Evolutionary conservation across 1,140 invertebrate species (phyloP), one percentile per base, ranked within the genome.

Genomic region (Caenorhabditis latens): DNA sequence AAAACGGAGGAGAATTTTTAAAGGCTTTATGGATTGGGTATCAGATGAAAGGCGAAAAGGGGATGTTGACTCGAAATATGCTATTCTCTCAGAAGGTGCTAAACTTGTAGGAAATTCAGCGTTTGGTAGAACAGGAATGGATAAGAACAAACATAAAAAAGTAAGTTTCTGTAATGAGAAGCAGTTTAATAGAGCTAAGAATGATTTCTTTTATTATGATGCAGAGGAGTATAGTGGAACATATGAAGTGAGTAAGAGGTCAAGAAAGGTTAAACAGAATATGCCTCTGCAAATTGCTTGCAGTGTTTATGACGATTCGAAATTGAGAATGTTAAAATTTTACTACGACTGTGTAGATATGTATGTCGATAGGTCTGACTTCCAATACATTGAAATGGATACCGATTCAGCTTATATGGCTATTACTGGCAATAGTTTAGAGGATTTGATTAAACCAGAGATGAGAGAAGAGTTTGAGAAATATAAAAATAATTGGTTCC

Each of bases 81-180:
- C 58, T 19, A 61, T 61, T 8, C 13, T 61, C 21, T 61, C 58
- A n/a, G 58, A 61, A 61, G 2, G 58, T n/a, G 58, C 58, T 61
- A 61, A 61, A 61, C 21, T 61, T n/a, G 58, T 61, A 0, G 58
- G 58, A 61, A 61, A 61, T 7, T 61, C 58, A n/a, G 58, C 58
- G n/a, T 61, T 61, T 61, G 58, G 58, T n/a, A 24, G 16, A 24
- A 61, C 58, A 1, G 58, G 58, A 4, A 61, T 61, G 58, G 58
- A 61, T 61, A 61, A 61, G n/a, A 61, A 61, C 21, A 61, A 61
- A 61, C 58, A 61, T 61, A 61, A 61, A 61, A 61, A 61, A 24
- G 58, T 61, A 24, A 61, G 1, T n/a, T n/a, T 61, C 16, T 61
- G 58, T 61, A 6, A 61, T 61, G 58, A 61, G n/a, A 4, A 4